Conservation (phyloP, 2,888 invertebrate species). For the Entomobrya multifasciata region DNA sequence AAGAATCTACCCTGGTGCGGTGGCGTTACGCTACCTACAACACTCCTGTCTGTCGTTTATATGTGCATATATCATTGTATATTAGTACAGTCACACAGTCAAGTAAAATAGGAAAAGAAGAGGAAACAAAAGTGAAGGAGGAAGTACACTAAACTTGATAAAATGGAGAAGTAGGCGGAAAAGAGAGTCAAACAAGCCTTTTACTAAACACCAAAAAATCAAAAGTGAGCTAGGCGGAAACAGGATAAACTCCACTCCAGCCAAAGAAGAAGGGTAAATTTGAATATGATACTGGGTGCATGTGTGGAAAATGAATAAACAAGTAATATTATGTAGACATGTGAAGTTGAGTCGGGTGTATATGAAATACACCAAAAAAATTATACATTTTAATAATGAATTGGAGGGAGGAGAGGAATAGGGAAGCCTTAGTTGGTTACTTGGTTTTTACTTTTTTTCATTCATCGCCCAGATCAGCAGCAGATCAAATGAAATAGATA, state of each 20-base stretch:
- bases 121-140: not conserved
- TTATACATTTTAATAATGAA: no score
- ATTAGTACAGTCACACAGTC: not conserved
- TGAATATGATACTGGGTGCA: not conserved
- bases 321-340: no score
- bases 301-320: not conserved
- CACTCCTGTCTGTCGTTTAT: no score
- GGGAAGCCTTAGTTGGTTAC: constrained; percentile 5
- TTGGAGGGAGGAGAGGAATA: no score
- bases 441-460: not conserved
- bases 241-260: constrained; percentile 39
- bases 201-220: not conserved
- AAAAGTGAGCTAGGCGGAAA: constrained; percentile 37
- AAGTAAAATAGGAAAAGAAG: not conserved
- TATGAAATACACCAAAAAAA: no score
- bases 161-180: not conserved
- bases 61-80: no score
- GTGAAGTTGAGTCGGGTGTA: no score
- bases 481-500: no score
- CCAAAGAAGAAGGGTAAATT: not conserved
- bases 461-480: no score
- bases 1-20: no score
- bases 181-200: not conserved
- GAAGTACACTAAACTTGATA: not conserved
- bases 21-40: no score